phyloP scores from a whole-genome alignment of 2,888 invertebrate genomes.

The Tineola bisselliella region DNA sequence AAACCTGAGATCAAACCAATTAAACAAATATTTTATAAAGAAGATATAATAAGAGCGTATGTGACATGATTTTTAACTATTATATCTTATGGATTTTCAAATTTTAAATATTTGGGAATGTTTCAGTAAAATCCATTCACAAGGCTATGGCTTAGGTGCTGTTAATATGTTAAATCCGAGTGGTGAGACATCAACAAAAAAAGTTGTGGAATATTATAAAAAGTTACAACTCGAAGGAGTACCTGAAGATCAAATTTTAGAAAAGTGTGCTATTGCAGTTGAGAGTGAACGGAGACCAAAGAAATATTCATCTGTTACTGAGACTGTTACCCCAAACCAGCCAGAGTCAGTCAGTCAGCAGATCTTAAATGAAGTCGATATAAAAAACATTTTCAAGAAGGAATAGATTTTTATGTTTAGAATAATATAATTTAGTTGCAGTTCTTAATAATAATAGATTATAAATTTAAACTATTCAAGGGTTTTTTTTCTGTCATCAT shows the following conservation, averaged over 20 bases:
- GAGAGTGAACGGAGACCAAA: constrained; percentile 28
- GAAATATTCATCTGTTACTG: constrained; percentile 14
- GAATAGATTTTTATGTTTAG: constrained; percentile 18
- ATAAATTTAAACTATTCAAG: too few species aligned
- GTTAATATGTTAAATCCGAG: constrained; percentile 63
- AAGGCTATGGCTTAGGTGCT: constrained; percentile 62
- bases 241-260: constrained; percentile 58
- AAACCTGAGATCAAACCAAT: constrained; percentile 69
- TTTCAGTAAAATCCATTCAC: constrained; percentile 74
- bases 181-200: constrained; percentile 66
- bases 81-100: too few species aligned
- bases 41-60: constrained; percentile 88
- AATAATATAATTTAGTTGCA: not conserved
- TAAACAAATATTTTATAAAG: constrained; percentile 80
- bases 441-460: too few species aligned
- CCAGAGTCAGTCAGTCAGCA: constrained; percentile 34
- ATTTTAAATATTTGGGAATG: too few species aligned
- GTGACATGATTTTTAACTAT: constrained; percentile 29
- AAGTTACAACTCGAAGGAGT: constrained; percentile 64
- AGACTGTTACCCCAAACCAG: constrained; percentile 23
- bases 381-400: constrained; percentile 42
- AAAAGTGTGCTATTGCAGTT: constrained; percentile 36
- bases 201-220: constrained; percentile 70
- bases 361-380: constrained; percentile 34
- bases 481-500: too few species aligned